Percentiles rank a stretch among this genome's conserved stretches.
phyloP scores from a whole-genome alignment of 37 sponge, comb jelly and placozoan species.

The Cladorhizidae sp. region DNA sequence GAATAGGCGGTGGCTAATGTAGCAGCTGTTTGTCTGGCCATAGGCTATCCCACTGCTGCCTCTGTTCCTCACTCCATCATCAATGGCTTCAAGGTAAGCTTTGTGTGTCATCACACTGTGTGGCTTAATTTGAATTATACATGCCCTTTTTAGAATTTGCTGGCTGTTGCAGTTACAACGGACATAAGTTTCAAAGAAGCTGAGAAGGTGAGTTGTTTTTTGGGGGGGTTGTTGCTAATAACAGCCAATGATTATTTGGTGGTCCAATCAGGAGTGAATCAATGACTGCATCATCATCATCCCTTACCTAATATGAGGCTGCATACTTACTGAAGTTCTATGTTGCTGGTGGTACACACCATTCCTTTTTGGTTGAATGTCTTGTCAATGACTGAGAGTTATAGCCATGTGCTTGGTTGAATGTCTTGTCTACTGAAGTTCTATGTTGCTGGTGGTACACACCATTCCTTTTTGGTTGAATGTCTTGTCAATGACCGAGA shows the following conservation, averaged over 20 bases:
- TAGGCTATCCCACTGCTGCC: slow-evolving; percentile 90
- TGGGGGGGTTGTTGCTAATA: neutral
- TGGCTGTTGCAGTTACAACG: slow-evolving; percentile 93
- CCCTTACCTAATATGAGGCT: slow-evolving; percentile 54
- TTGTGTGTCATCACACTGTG: neutral
- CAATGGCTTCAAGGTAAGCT: slow-evolving; percentile 91
- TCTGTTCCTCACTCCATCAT: slow-evolving; percentile 96
- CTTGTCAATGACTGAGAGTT: too few species aligned
- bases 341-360: too few species aligned
- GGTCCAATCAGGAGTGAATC: neutral
- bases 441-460: too few species aligned
- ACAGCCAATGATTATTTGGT: slow-evolving; percentile 1
- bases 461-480: too few species aligned
- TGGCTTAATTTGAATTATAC: neutral
- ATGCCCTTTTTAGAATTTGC: slow-evolving; percentile 70
- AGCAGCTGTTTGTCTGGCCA: slow-evolving; percentile 83
- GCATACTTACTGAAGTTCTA: neutral
- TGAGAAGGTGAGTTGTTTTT: slow-evolving; percentile 75
- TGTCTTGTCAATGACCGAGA: too few species aligned
- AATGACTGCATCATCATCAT: neutral
- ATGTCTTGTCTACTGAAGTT: too few species aligned
- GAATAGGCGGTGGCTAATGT: slow-evolving; percentile 81
- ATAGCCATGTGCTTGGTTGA: too few species aligned
- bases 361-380: too few species aligned
- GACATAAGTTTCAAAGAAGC: slow-evolving; percentile 96